Base-by-base conservation (phyloP, 2,888 invertebrate genomes). In the Nomada hirtipes region DNA sequence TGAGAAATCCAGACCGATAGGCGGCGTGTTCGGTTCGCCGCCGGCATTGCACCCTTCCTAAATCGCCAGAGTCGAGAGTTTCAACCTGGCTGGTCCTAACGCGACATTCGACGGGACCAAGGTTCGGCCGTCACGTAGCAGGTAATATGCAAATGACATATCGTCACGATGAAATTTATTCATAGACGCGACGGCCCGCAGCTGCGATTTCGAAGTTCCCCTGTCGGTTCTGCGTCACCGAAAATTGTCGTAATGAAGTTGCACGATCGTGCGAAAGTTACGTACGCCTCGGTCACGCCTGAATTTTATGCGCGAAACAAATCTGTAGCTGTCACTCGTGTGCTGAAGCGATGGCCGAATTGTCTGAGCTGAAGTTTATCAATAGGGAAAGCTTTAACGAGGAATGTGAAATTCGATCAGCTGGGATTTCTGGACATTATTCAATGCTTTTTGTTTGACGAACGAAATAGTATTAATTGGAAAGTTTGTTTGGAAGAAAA, bases 91-190 rank as follows among this genome's bases (percentile, higher is more conserved):
- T 23, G 57, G n/a, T 26, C 50, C 63, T 63, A 53, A 70, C 70
- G 44, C 68, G 76, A 63, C 70, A 59, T 70, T 83, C 73, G 76
- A 73, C 57, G 13, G 23, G 57, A 15, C 57, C 57, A 57, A 76
- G 75, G 63, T 70, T 75, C 76, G 60, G 13, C 57, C 71, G 71
- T 80, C 78, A 76, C 76, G 77, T 72, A 76, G 59, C 79, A 68
- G 72, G 85, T 83, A 84, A 87, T 88, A 91, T 91, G 92, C 87
- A 91, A 92, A 92, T 92, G 82, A 86, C 78, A 76, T 81, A 84
- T 87, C 87, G 86, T 72, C 83, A 84, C 68, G 76, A 63, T 52
- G 86, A 90, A 91, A 91, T 91, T 91, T 92, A 91, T 92, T 92
- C 92, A 92, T 92, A 88, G 88, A 85, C 86, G 85, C 80, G 86